phyloP scores from a whole-genome alignment of 2,888 invertebrate genomes.

The Zeuzera pyrina region DNA sequence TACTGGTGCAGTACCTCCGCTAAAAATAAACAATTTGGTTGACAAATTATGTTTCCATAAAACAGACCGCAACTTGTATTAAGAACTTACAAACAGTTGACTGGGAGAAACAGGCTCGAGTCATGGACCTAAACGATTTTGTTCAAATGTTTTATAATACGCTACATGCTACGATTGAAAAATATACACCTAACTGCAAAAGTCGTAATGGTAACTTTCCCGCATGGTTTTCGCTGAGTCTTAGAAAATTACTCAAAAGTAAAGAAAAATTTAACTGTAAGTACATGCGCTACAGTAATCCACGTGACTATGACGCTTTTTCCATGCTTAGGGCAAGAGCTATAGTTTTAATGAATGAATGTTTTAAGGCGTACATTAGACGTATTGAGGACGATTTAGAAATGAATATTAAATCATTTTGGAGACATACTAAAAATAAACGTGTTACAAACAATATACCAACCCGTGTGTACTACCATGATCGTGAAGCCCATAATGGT shows the following conservation, averaged over 20 bases:
- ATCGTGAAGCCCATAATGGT: too few species aligned
- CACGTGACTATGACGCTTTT: not conserved
- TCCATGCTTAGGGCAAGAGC: not conserved
- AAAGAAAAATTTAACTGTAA: not conserved
- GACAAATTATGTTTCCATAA: not conserved
- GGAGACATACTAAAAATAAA: too few species aligned
- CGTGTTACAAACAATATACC: too few species aligned
- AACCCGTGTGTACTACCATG: too few species aligned
- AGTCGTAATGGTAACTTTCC: not conserved
- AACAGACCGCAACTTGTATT: not conserved
- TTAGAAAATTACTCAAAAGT: not conserved
- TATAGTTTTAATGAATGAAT: not conserved
- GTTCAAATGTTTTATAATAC: not conserved
- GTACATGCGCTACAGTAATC: not conserved
- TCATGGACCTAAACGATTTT: too few species aligned
- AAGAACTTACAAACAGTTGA: not conserved
- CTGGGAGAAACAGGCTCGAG: not conserved
- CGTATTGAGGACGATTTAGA: not conserved
- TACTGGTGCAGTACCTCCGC: not conserved
- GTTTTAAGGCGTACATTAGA: not conserved
- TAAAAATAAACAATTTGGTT: not conserved
- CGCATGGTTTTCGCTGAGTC: not conserved
- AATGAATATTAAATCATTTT: not conserved
- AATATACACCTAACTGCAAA: not conserved
- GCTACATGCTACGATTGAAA: not conserved